Conservation (phyloP, 2,888 invertebrate species). For the Rotaria socialis region DNA sequence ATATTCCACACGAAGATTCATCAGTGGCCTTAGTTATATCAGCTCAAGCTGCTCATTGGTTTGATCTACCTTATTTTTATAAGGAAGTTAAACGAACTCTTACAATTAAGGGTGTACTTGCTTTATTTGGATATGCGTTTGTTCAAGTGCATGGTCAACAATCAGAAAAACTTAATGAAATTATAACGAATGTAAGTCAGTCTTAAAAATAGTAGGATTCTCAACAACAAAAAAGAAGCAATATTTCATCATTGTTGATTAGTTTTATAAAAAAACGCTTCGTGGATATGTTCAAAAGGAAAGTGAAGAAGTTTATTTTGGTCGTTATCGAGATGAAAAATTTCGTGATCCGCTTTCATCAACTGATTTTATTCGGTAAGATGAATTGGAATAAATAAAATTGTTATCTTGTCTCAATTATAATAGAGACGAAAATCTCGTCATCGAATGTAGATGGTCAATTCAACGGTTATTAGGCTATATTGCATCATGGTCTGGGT, state of each 20-base stretch:
- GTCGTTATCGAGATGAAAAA: constrained; percentile 6
- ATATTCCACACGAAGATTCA: not conserved
- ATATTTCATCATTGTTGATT: not conserved
- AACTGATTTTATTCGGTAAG: not conserved
- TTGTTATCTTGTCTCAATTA: not conserved
- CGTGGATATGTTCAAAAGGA: not conserved
- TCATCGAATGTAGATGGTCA: not conserved
- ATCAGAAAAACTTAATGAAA: not conserved
- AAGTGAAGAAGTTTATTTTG: constrained; percentile 3
- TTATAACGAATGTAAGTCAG: not conserved
- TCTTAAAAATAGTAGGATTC: no score
- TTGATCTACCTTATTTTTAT: not conserved
- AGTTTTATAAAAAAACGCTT: not conserved
- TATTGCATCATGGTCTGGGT: not conserved
- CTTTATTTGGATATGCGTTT: not conserved
- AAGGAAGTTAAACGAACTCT: not conserved
- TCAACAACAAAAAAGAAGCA: no score
- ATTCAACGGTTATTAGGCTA: constrained; percentile 10
- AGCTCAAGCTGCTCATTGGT: constrained; percentile 10
- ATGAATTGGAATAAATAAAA: no score
- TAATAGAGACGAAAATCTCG: not conserved
- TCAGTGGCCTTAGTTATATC: not conserved
- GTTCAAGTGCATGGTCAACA: not conserved
- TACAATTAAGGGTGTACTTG: not conserved
- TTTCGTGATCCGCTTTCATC: not conserved